Base-by-base conservation (phyloP, 2,888 invertebrate species). In the Crocallis elinguaria region DNA sequence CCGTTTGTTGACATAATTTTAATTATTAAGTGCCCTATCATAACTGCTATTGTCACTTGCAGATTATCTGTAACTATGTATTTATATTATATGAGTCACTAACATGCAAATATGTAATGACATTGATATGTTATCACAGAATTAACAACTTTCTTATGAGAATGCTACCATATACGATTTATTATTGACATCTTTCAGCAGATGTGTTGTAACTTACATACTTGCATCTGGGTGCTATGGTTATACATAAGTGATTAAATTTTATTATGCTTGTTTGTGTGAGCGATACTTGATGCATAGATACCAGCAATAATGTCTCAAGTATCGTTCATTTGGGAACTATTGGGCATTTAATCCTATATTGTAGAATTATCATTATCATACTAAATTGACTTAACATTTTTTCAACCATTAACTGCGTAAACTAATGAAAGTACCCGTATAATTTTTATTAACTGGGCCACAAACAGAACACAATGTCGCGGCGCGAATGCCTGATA, bases 341-440 rank as follows among this genome's bases (percentile, higher is more conserved):
- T 92, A 90, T 92, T 92, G 92, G 92, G 92, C 92, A 92, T 92
- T 90, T 92, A 92, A 92, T 91, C 86, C 88, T 90, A 82, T 91
- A 86, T 82, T 85, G 88, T 90, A 90, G 89, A 88, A 67, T 81
- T 87, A 86, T 86, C 90, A 89, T 89, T 88, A 87, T 88, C 89
- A 91, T 88, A 90, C 91, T 90, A 90, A 90, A 89, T 89, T 86
- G 86, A 84, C 86, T 88, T 90, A 90, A 90, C 89, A 89, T 85
- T 80, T 79, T 80, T 84, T 86, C 88, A 89, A 88, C 87, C 90
- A 91, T 90, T 91, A 91, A 90, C 91, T 84, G 80, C 86, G 90
- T 90, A 82, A 86, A 91, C 91, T 90, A 90, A 91, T 91, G 67
- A 80, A 60, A 81, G 75, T 84, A 85, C 80, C 84, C 84, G 84